phyloP scores from a whole-genome alignment of 37 sponge, comb jelly and placozoan species.

The Haliclona indistincta region DNA sequence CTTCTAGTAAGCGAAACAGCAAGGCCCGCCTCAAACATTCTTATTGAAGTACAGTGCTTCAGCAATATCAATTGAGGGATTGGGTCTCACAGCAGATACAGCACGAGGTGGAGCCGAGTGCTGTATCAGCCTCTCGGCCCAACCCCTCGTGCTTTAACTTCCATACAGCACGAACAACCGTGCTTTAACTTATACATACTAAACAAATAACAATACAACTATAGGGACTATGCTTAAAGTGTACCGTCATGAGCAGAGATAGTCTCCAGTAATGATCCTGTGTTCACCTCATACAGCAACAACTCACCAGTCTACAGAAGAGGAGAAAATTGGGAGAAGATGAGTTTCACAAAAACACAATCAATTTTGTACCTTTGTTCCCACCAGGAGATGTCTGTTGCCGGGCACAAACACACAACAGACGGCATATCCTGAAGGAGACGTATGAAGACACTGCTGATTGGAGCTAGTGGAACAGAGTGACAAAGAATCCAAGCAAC shows the following conservation, averaged over 20 bases:
- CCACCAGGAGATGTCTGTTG: slow-evolving; percentile 78
- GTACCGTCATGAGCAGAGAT: slow-evolving; percentile 71
- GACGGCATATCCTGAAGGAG: slow-evolving; percentile 78
- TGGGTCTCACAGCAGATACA: too few relatives aligned
- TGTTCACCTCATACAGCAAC: slow-evolving; percentile 77
- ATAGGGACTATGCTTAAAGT: too few relatives aligned
- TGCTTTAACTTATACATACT: too few relatives aligned
- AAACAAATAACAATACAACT: too few relatives aligned
- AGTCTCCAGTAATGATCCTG: slow-evolving; percentile 57
- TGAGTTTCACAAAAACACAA: neutral
- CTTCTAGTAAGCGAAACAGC: too few relatives aligned
- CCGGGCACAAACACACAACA: slow-evolving; percentile 85
- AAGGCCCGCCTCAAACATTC: too few relatives aligned
- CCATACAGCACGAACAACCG: too few relatives aligned
- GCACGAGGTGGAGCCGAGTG: too few relatives aligned
- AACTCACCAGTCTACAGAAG: slow-evolving; percentile 68
- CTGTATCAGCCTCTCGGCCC: too few relatives aligned
- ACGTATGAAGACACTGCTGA: slow-evolving; percentile 73
- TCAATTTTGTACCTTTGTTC: slow-evolving; percentile 82
- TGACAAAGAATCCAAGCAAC: slow-evolving; percentile 4
- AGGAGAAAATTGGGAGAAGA: neutral
- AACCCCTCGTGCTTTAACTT: too few relatives aligned
- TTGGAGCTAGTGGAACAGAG: slow-evolving; percentile 29
- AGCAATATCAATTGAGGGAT: too few relatives aligned
- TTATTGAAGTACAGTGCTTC: too few relatives aligned